phyloP scores from a whole-genome alignment of 2,888 invertebrate genomes.

The Acleris sparsana region DNA sequence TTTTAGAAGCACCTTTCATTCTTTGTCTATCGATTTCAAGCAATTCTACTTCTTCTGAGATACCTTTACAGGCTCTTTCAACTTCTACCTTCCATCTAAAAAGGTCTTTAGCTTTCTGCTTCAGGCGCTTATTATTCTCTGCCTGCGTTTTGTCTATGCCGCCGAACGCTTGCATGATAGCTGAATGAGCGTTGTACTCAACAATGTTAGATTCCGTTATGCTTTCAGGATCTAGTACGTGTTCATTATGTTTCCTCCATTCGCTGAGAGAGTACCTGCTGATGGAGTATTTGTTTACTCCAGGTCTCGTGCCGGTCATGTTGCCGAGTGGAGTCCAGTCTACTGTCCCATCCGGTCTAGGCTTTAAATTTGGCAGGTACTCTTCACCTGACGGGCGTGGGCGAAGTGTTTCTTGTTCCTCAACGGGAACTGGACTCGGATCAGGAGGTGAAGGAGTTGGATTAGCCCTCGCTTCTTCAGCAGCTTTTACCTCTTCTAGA shows the following conservation, averaged over 20 bases:
- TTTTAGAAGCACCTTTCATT: slow-evolving; percentile 86
- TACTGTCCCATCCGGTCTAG: slow-evolving; percentile 88
- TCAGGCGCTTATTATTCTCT: slow-evolving; percentile 86
- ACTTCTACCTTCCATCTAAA: slow-evolving; percentile 90
- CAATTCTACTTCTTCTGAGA: slow-evolving; percentile 87
- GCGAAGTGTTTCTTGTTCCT: slow-evolving; percentile 39
- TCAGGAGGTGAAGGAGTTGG: background rate
- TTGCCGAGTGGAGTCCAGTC: slow-evolving; percentile 88
- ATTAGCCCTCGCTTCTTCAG: slow-evolving; percentile 38
- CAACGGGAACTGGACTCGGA: slow-evolving; percentile 20
- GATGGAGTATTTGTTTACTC: slow-evolving; percentile 89
- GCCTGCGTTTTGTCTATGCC: slow-evolving; percentile 87
- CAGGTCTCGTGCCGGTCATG: slow-evolving; percentile 89
- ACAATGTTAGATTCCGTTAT: slow-evolving; percentile 82
- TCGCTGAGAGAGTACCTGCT: slow-evolving; percentile 88
- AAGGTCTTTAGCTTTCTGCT: slow-evolving; percentile 86
- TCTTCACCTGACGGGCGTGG: slow-evolving; percentile 49
- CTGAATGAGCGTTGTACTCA: slow-evolving; percentile 85
- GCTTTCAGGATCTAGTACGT: slow-evolving; percentile 75
- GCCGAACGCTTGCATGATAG: slow-evolving; percentile 85
- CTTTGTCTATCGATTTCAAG: slow-evolving; percentile 87
- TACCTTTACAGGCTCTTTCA: slow-evolving; percentile 86
- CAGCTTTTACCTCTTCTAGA: slow-evolving; percentile 44
- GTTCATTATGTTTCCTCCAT: slow-evolving; percentile 86
- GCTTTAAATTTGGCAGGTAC: slow-evolving; percentile 67